Evolutionary conservation across 2,797 vertebrate species (phyloP).

Genomic region (Aldrovandia affinis): DNA sequence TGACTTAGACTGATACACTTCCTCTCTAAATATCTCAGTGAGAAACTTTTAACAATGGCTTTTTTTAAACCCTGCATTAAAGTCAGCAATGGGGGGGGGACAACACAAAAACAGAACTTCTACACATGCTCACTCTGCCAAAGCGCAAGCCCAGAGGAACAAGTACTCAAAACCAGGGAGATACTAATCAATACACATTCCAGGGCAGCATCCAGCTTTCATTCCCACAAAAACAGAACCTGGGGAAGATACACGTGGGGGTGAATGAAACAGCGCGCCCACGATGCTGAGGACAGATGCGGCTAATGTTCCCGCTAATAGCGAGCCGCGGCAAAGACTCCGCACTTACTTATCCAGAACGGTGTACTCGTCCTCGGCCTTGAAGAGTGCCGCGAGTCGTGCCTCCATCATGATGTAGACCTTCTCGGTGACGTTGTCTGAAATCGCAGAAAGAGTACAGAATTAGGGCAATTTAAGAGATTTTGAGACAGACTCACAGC

Average conservation of each 20-base stretch:
- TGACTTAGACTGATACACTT: too few species aligned
- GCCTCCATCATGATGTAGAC: constrained; percentile 95
- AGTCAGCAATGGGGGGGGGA: neutral
- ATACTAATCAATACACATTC: constrained; percentile 32
- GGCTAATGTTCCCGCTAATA: constrained; percentile 18
- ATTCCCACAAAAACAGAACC: neutral
- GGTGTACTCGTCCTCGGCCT: constrained; percentile 86
- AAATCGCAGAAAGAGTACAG: neutral
- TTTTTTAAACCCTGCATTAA: neutral
- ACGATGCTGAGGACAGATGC: neutral
- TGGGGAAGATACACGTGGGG: neutral
- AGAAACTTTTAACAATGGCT: neutral
- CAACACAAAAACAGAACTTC: neutral
- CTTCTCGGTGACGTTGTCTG: constrained; percentile 83
- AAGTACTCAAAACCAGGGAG: constrained; percentile 32
- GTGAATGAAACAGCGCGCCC: neutral
- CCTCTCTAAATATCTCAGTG: neutral
- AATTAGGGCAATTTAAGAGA: neutral
- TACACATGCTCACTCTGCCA: neutral
- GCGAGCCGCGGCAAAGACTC: neutral
- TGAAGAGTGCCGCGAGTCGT: constrained; percentile 88
- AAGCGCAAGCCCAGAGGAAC: constrained; percentile 18
- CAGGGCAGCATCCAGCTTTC: neutral
- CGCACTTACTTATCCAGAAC: constrained; percentile 87
- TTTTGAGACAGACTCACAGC: neutral